Evolutionary conservation across 2,797 vertebrate genomes (phyloP), one percentile per base, ranked within the genome.

Genomic region (Heterohyrax brucei): DNA sequence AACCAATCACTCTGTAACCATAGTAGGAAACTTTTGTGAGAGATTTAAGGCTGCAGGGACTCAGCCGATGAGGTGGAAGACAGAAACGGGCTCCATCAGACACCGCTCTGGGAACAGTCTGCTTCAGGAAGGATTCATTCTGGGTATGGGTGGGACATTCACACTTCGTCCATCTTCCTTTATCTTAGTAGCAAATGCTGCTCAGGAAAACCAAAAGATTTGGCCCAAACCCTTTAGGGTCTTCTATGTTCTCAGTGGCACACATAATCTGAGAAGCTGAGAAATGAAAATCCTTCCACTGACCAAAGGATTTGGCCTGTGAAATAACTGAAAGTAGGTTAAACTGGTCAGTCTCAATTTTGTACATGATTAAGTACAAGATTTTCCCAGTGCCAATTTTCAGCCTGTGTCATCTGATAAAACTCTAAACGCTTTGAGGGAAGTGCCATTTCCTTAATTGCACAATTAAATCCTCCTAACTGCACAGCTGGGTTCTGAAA

Each of bases 321-420:
- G 80, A 87, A 87, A 90, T 72, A 92, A 68, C 91, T 96, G 89
- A 94, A 48, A 94, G 81, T 44, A 62, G 76, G 70, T 95, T 91
- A 84, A 48, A 59, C 46, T 50, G 84, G 64, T 68, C 46, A 73
- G 70, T 48, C 33, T 66, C 28, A n/a, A 83, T 96, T 95, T 87
- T 81, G 85, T 9, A 53, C 80, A 73, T 0, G 0, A 81, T 94
- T 95, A 93, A 87, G 88, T 61, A 79, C 22, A 56, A 89, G 87
- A 85, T 75, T 96, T 89, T 83, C 70, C 76, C 61, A 30, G 46
- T 46, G 91, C 70, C 62, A 53, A 28, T 73, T 70, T 88, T 93
- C 75, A 94, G 39, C 28, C 72, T 18, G 7, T 72, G 72, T 70
- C 89, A 80, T 89, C 93, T 82, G 91, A 96, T 94, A 81, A 96